Conservation (phyloP, 2,113 vertebrate species). For the Tiliqua scincoides region DNA sequence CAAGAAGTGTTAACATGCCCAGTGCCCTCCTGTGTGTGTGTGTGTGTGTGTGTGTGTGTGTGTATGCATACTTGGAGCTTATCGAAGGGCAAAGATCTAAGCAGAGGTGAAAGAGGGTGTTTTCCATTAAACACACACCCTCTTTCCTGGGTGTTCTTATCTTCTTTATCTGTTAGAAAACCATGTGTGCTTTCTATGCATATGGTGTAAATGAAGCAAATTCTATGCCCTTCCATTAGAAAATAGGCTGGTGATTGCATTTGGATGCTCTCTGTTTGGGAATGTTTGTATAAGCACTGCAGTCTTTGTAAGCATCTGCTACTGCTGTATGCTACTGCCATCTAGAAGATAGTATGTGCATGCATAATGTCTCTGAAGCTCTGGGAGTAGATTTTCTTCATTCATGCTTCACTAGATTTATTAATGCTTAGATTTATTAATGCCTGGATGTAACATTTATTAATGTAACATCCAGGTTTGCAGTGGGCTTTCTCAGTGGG, state of each 20-base stretch:
- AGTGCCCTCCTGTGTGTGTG: neutral
- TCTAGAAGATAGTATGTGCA: neutral
- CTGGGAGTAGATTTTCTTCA: neutral
- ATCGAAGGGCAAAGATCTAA: neutral
- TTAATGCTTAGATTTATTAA: neutral
- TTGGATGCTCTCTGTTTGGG: too few relatives aligned
- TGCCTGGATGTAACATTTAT: neutral
- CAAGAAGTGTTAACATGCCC: neutral
- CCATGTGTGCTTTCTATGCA: neutral
- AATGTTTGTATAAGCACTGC: neutral
- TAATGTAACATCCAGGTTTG: neutral
- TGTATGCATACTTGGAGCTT: neutral
- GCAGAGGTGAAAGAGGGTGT: neutral
- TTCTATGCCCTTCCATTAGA: neutral
- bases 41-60: neutral
- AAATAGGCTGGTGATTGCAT: neutral
- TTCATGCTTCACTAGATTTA: neutral
- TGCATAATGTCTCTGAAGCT: neutral
- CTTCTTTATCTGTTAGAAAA: neutral
- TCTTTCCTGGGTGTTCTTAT: neutral
- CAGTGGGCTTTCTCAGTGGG: too few relatives aligned
- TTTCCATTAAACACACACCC: constrained; percentile 1
- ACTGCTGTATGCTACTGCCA: neutral
- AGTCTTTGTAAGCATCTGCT: neutral
- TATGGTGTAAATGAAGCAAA: neutral